phyloP scores from a whole-genome alignment of 2,113 vertebrate genomes.

The Cariama cristata region DNA sequence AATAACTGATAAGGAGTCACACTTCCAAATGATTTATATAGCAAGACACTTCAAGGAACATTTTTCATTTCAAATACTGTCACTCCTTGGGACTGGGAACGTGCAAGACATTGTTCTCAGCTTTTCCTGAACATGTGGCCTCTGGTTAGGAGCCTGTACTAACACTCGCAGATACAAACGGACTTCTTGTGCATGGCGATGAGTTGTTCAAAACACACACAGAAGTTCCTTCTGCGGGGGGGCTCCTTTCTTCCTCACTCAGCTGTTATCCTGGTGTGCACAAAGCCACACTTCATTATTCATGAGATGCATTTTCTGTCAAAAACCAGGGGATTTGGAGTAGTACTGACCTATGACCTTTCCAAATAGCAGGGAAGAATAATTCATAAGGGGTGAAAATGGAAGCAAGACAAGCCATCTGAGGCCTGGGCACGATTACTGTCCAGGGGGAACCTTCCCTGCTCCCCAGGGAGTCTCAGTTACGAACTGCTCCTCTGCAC shows the following conservation, averaged over 20 bases:
- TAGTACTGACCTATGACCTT: constrained; percentile 63
- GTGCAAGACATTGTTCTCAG: not conserved
- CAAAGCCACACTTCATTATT: constrained; percentile 64
- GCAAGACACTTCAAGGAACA: constrained; percentile 13
- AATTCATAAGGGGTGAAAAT: constrained; percentile 72
- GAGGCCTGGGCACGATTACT: constrained; percentile 51
- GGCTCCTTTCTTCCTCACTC: not conserved
- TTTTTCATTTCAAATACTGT: constrained; percentile 42
- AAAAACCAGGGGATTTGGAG: constrained; percentile 63
- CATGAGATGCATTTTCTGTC: constrained; percentile 37
- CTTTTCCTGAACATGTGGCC: constrained; percentile 7
- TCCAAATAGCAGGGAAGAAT: constrained; percentile 58
- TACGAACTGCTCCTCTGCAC: not conserved
- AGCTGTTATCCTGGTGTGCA: constrained; percentile 12
- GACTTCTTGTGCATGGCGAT: not conserved
- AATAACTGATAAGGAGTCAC: constrained; percentile 46
- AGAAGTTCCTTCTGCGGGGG: not conserved
- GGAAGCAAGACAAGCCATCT: constrained; percentile 67
- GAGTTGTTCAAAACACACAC: not conserved
- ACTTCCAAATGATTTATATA: constrained; percentile 24
- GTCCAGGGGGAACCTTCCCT: not conserved
- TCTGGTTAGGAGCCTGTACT: not conserved
- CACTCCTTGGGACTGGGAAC: not conserved
- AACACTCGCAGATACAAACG: not conserved
- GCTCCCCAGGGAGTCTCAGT: constrained; percentile 1